These are phyloP conservation scores for Eurystomus gularis DNA, from an alignment of 2,113 vertebrate species.

Conservation along the genomic window DNA sequence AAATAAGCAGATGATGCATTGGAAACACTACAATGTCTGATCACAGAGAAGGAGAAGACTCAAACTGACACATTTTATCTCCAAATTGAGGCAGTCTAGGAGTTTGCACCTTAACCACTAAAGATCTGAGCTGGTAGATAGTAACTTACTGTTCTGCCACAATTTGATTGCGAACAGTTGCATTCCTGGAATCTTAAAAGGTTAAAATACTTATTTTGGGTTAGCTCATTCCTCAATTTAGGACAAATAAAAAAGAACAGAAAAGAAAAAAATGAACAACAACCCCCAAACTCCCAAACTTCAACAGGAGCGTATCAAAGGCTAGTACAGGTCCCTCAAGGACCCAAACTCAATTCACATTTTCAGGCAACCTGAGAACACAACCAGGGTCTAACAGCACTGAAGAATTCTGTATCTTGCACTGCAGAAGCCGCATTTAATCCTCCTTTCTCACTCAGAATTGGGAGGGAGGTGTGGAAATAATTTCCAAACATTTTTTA, in stretches of 20 bases:
- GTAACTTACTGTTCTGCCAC: neutral
- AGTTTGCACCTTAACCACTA: neutral
- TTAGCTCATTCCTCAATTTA: neutral
- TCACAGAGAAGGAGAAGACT: too few species aligned
- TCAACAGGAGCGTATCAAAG: rapidly evolving
- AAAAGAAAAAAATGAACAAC: neutral
- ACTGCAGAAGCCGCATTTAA: neutral
- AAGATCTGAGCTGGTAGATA: neutral
- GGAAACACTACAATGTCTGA: neutral
- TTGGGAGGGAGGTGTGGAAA: neutral
- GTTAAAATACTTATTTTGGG: neutral
- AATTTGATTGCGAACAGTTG: neutral
- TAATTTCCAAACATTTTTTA: neutral
- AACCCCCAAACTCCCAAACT: too few species aligned
- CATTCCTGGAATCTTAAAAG: neutral
- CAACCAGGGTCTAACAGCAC: neutral
- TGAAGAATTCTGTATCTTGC: neutral
- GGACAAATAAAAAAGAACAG: neutral
- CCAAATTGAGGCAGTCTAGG: neutral
- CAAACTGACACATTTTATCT: neutral
- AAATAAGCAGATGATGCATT: neutral
- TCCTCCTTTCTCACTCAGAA: neutral
- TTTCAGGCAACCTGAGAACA: neutral
- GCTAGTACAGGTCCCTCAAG: neutral
- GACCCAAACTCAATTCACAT: neutral